Evolutionary conservation across 2,888 invertebrate genomes (phyloP), one percentile per base, ranked within the genome.

Genomic region (Caenorhabditis macrosperma): DNA sequence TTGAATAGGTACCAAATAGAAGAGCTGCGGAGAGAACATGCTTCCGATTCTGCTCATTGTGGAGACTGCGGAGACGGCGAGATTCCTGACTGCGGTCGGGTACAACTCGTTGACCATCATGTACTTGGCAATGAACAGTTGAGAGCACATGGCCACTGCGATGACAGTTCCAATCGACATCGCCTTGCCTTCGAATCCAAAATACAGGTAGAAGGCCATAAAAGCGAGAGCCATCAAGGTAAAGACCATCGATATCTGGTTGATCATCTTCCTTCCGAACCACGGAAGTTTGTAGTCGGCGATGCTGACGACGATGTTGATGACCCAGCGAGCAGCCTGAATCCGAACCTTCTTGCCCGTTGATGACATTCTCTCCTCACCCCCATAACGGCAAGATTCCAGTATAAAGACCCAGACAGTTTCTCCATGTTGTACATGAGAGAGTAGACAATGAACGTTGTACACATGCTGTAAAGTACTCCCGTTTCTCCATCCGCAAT

Each of bases 1-100:
- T 10, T 20, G 17, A 15, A 26, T n/a, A 1, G 38, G 52, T 26
- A 86, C 84, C 78, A 85, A 61, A 38, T 83, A 84, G 67, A 88
- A 88, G 10, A 88, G 60, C 55, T 87, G 86, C 7, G 88, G 88
- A 0, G 88, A 78, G 52, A 87, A 77, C 59, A 88, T 83, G 24
- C 76, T 80, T 17, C 88, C 88, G 20, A 83, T 66, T 33, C 88
- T 82, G 55, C 81, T 85, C 63, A 69, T 78, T 24, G 86, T 78
- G 9, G 82, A 82, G 1, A 85, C 81, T 24, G 84, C 83, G 10
- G 85, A 84, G 12, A 79, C 83, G 10, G 87, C 86, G 26, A 87
- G 30, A 54, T 88, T 88, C n/a, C 88, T 46, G 10, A 88, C 82
- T 0, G 88, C 84, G 10, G 88, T 88, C 9, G 88, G 88, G 72